phyloP scores from a whole-genome alignment of 2,113 vertebrate species.

The Crotalus tigris region DNA sequence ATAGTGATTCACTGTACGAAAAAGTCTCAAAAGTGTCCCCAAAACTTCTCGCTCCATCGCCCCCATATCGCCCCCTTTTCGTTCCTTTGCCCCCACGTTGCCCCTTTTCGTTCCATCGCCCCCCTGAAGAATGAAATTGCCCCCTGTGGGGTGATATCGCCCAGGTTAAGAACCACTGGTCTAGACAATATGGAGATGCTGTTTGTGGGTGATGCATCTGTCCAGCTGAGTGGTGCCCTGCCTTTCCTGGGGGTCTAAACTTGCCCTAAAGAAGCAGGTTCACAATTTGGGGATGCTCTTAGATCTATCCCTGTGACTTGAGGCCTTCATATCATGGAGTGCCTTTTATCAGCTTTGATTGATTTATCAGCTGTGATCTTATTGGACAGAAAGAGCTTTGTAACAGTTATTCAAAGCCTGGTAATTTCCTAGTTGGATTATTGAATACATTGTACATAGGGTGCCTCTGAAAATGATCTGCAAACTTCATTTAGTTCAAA shows the following conservation, averaged over 20 bases:
- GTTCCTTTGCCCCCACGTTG: too few species aligned
- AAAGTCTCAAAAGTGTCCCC: too few species aligned
- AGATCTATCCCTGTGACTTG: neutral
- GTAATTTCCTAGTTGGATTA: neutral
- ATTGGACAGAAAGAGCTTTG: neutral
- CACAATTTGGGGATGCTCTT: neutral
- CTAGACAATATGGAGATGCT: neutral
- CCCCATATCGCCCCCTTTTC: too few species aligned
- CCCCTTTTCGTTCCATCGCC: too few species aligned
- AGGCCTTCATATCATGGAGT: neutral
- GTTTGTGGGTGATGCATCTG: neutral
- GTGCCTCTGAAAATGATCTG: neutral
- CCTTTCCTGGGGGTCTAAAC: too few species aligned
- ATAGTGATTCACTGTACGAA: too few species aligned
- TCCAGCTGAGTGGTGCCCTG: neutral
- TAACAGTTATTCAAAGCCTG: neutral
- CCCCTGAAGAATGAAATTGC: too few species aligned
- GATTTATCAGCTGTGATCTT: neutral
- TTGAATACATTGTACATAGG: neutral
- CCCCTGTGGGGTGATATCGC: too few species aligned
- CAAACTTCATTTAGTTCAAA: neutral
- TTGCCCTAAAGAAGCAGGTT: neutral
- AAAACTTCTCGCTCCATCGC: too few species aligned
- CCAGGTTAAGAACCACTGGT: neutral
- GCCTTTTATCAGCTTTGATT: neutral